Conservation (phyloP, 2,797 vertebrate species). For the Perdix hodgsoniae region DNA sequence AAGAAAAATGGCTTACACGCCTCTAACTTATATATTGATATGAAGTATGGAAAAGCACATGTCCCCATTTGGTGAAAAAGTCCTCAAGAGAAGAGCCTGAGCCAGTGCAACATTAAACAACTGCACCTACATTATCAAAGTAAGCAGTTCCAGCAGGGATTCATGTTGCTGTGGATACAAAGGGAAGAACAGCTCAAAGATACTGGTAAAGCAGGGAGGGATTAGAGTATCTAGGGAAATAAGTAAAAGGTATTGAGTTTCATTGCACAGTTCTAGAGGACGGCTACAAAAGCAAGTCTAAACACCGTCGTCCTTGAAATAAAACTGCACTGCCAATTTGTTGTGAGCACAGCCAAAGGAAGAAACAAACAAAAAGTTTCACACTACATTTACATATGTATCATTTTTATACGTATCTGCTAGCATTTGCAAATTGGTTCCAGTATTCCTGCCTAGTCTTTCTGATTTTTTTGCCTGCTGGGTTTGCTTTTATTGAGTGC, state of each 20-base stretch:
- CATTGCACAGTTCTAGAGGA: slow-evolving; percentile 68
- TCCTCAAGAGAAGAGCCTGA: slow-evolving; percentile 71
- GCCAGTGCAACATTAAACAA: slow-evolving; percentile 75
- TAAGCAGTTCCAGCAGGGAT: slow-evolving; percentile 85
- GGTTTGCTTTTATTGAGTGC: neutral
- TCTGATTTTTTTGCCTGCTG: neutral
- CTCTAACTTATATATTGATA: neutral
- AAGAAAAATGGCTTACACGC: neutral
- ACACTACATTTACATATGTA: neutral
- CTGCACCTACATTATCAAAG: slow-evolving; percentile 81
- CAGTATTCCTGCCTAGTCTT: neutral
- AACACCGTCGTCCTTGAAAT: slow-evolving; percentile 63
- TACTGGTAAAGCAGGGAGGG: slow-evolving; percentile 79
- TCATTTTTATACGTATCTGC: neutral
- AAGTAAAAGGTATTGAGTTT: slow-evolving; percentile 84
- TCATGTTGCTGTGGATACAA: slow-evolving; percentile 87
- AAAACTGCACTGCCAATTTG: slow-evolving; percentile 54
- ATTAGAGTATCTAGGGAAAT: slow-evolving; percentile 88
- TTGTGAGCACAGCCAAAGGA: slow-evolving; percentile 43
- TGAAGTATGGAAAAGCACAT: slow-evolving; percentile 54
- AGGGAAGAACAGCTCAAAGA: slow-evolving; percentile 82
- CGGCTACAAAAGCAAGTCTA: slow-evolving; percentile 64
- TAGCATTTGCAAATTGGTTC: neutral
- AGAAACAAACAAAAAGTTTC: slow-evolving; percentile 27
- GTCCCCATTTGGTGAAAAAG: slow-evolving; percentile 31